Percentiles rank a stretch among this genome's conserved stretches.
Evolutionary conservation across 2,888 invertebrate genomes (phyloP).

Genomic region (Thysanoteuthis rhombus): DNA sequence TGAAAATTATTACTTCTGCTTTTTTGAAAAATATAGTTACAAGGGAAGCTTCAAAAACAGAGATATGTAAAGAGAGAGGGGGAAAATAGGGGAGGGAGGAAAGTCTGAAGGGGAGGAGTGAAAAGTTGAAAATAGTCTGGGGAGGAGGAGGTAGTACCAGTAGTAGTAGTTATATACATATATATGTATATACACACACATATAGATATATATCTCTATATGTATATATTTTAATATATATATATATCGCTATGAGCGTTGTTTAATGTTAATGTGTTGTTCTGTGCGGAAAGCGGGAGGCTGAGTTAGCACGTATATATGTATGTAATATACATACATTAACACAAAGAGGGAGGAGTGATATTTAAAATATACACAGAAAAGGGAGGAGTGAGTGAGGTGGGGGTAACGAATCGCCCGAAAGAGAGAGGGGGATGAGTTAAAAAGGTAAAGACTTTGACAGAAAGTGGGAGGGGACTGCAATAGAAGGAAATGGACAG

Average conservation of each 20-base stretch:
- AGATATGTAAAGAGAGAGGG: background rate
- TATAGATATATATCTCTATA: background rate
- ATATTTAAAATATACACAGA: background rate
- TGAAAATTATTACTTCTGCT: background rate
- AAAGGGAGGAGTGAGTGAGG: background rate
- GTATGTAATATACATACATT: background rate
- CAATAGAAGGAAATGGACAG: background rate
- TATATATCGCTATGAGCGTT: background rate
- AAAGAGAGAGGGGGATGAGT: background rate
- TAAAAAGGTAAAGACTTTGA: background rate
- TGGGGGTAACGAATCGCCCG: background rate
- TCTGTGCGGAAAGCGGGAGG: background rate
- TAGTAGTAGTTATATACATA: background rate
- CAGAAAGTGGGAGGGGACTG: background rate
- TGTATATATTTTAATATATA: background rate
- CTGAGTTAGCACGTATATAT: background rate
- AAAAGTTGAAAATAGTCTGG: background rate
- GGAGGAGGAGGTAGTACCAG: background rate
- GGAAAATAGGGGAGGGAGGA: background rate
- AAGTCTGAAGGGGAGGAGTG: background rate
- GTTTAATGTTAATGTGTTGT: slow-evolving; percentile 12
- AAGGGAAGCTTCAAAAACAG: background rate
- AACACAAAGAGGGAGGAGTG: background rate
- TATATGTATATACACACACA: background rate
- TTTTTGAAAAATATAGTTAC: background rate